Conservation (phyloP, 2,888 invertebrate genomes). For the Papilio protenor region DNA sequence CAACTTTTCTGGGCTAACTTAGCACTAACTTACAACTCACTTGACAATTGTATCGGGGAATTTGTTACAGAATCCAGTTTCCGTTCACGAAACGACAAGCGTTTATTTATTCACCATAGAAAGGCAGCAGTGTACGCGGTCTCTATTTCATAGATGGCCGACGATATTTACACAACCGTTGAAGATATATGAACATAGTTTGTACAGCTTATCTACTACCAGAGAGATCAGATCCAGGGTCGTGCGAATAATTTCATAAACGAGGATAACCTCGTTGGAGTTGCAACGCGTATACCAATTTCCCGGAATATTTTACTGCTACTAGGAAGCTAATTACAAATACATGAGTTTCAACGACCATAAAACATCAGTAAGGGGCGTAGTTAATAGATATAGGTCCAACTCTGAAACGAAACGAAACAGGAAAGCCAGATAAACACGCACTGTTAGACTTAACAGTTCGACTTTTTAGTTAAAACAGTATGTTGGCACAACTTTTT, state of each 20-base stretch:
- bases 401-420: too few species aligned
- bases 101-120: constrained; percentile 54
- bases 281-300: constrained; percentile 8
- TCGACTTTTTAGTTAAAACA: too few species aligned
- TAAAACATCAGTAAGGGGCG: background rate
- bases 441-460: too few species aligned
- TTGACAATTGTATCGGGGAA: constrained; percentile 70
- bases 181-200: constrained; percentile 38
- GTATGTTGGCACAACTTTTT: too few species aligned
- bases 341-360: background rate
- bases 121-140: constrained; percentile 46
- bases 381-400: background rate
- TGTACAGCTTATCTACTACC: constrained; percentile 26
- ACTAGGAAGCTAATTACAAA: background rate
- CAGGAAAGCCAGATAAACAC: too few species aligned
- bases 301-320: constrained; percentile 11
- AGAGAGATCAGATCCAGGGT: constrained; percentile 41
- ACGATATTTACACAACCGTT: constrained; percentile 32
- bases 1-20: constrained; percentile 53
- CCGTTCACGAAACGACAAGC: constrained; percentile 52
- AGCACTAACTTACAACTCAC: constrained; percentile 59
- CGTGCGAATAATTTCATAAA: constrained; percentile 39
- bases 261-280: constrained; percentile 31
- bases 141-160: constrained; percentile 37
- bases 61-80: constrained; percentile 64